Base-by-base conservation (phyloP, 1,140 invertebrate genomes). In the Cryptotermes secundus region DNA sequence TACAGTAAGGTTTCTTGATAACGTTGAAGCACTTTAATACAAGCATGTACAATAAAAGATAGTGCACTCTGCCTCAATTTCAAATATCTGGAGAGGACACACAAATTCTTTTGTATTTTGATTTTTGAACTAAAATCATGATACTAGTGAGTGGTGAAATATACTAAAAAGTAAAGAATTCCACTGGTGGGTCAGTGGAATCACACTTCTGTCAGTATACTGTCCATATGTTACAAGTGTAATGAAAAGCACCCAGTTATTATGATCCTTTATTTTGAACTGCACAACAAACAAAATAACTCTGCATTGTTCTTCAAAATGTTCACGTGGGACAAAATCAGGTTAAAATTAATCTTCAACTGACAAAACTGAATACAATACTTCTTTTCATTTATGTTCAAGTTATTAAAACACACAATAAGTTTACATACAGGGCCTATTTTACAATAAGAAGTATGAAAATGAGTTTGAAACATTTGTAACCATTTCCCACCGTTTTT, bases 21-120 rank as follows among this genome's bases (percentile, higher is more conserved):
- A n/a, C n/a, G n/a, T 65, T n/a, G 26, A 65, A 65, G 59, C 59
- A 65, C n/a, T 65, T 65, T 65, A 65, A 65, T 65, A 65, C 59
- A 65, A 65, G 59, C 59, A n/a, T 65, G 3, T 65, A 65, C 59
- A 65, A 26, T 65, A 65, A 65, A 65, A 65, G 59, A 65, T 1
- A 65, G 59, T 65, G 3, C 53, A 59, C 6, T 65, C 24, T 65
- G 59, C 6, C 26, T 6, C 3, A 59, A 59, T 59, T 59, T 59
- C 22, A 65, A 65, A 4, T n/a, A 31, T n/a, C 3, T 65, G 59
- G n/a, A n/a, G 59, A 65, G 59, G n/a, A 19, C 16, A 2, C n/a
- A 65, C 59, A n/a, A 1, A n/a, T 65, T 12, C 3, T 65, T 65
- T 65, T n/a, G 12, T n/a, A n/a, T n/a, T 65, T 65, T 9, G 2